phyloP scores from a whole-genome alignment of 2,797 vertebrate genomes.

The Myotis planiceps region DNA sequence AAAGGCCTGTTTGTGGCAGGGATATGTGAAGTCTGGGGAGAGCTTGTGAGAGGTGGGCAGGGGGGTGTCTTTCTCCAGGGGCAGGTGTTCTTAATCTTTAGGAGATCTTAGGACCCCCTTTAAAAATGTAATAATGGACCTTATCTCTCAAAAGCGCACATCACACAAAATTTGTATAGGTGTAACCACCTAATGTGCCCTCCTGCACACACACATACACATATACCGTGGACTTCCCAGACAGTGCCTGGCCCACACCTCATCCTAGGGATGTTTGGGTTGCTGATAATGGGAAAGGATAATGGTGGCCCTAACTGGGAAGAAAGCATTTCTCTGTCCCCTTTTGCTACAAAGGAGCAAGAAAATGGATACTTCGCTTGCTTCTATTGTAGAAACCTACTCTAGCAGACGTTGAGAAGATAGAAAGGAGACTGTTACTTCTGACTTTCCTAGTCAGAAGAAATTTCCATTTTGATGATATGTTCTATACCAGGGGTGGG shows the following conservation, averaged over 20 bases:
- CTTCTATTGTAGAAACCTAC: background rate
- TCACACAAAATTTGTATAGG: background rate
- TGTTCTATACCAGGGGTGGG: background rate
- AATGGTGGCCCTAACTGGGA: background rate
- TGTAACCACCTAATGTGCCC: background rate
- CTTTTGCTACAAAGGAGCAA: background rate
- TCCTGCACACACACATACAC: background rate
- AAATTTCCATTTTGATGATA: background rate
- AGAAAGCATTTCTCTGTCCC: background rate
- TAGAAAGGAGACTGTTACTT: no score
- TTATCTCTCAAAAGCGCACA: background rate
- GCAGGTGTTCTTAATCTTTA: background rate
- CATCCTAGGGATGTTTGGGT: background rate
- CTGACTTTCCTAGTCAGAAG: background rate
- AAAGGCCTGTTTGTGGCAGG: fast-evolving
- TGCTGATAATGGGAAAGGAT: background rate
- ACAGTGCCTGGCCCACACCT: background rate
- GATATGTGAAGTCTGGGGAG: background rate
- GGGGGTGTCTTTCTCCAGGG: background rate
- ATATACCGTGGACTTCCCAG: background rate
- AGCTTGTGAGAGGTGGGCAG: background rate
- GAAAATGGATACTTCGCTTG: background rate
- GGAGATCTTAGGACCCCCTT: background rate
- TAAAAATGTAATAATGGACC: background rate
- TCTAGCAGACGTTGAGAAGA: background rate